A percentile compares a stretch with the other conserved stretches of the same genome.
Evolutionary conservation across 2,888 invertebrate species (phyloP).

Genomic region (Chalcis sispes): DNA sequence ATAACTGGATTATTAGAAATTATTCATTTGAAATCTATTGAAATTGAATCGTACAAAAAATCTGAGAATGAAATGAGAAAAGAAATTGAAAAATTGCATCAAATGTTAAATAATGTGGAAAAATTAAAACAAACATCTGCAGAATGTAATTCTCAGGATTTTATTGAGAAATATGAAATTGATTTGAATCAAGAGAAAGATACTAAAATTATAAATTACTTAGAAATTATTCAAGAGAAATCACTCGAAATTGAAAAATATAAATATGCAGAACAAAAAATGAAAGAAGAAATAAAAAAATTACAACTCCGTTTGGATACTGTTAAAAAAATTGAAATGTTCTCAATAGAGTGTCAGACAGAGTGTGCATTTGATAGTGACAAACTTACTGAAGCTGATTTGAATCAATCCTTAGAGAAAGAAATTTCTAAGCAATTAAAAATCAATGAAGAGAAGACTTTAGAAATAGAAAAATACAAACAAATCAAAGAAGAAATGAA

Average conservation of each 20-base stretch:
- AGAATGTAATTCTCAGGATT: constrained; percentile 18
- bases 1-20: constrained; percentile 27
- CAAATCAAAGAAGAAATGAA: constrained; percentile 51
- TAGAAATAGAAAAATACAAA: constrained; percentile 27
- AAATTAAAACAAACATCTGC: constrained; percentile 2
- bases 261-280: constrained; percentile 10
- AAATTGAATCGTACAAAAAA: constrained; percentile 43
- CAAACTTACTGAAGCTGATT: too few species aligned
- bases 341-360: constrained; percentile 26
- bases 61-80: constrained; percentile 35
- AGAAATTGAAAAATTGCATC: constrained; percentile 29
- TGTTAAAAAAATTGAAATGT: not conserved
- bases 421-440: constrained; percentile 4
- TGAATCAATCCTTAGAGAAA: not conserved
- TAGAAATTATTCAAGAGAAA: constrained; percentile 1
- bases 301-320: not conserved
- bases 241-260: constrained; percentile 10
- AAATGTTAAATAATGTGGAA: constrained; percentile 11
- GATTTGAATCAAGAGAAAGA: not conserved
- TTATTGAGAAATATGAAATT: not conserved
- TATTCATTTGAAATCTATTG: constrained; percentile 24
- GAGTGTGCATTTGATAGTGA: constrained; percentile 1
- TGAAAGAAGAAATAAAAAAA: constrained; percentile 25
- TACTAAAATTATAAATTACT: not conserved
- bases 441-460: constrained; percentile 15